These are phyloP conservation scores for Rhynchotus rufescens DNA, from an alignment of 2,797 vertebrate species.

Conservation along the genomic window DNA sequence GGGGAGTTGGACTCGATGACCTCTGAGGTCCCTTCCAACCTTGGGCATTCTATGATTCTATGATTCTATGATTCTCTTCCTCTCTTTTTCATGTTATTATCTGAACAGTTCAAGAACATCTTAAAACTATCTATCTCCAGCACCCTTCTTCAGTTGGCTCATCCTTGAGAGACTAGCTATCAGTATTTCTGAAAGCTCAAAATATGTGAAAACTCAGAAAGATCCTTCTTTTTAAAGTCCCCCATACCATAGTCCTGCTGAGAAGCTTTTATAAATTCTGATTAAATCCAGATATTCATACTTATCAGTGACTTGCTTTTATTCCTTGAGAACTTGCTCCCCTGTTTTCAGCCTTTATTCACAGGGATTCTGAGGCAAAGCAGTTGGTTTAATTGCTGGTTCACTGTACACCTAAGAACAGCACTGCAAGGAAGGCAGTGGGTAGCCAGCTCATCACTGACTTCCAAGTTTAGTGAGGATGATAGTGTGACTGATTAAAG, in stretches of 20 bases:
- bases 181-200: not conserved
- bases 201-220: not conserved
- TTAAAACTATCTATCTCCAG: not conserved
- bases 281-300: conserved; percentile 40
- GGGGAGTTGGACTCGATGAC: too few relatives aligned
- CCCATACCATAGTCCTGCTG: not conserved
- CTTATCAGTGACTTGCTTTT: not conserved
- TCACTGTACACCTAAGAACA: conserved; percentile 20
- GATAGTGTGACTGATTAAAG: conserved; percentile 40
- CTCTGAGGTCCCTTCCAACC: too few relatives aligned
- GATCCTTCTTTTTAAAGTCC: not conserved
- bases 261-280: conserved; percentile 31
- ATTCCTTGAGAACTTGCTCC: not conserved
- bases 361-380: not conserved
- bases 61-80: too few relatives aligned
- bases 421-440: conserved; percentile 24
- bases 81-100: not conserved
- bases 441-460: not conserved
- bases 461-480: conserved; percentile 24
- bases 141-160: not conserved
- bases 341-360: conserved; percentile 14
- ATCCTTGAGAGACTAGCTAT: not conserved
- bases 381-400: conserved; percentile 49
- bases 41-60: too few relatives aligned
- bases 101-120: not conserved